Percentiles rank a stretch among this genome's conserved stretches.
Conservation (phyloP, 2,888 invertebrate species). For the Drosophila niveifrons region DNA sequence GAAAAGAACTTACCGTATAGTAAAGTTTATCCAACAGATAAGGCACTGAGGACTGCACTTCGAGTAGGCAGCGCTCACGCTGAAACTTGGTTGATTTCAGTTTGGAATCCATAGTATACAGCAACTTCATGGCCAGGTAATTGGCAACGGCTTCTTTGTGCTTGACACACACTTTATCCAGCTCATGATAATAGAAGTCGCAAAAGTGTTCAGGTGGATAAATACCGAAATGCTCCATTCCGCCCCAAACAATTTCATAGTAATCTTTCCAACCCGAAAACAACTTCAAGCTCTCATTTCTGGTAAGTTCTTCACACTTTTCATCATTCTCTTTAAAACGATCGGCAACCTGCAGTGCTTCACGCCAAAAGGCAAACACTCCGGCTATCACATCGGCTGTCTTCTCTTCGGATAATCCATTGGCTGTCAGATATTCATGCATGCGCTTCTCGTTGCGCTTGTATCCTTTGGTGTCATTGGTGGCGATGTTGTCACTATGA, state of each 20-base stretch:
- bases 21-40: conserved; percentile 74
- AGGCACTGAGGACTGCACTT: conserved; percentile 52
- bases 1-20: conserved; percentile 58
- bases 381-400: conserved; percentile 60
- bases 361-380: conserved; percentile 76
- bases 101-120: conserved; percentile 76
- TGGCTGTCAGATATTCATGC: conserved; percentile 70
- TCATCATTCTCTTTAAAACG: conserved; percentile 55
- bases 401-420: conserved; percentile 64
- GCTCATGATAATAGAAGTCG: conserved; percentile 65
- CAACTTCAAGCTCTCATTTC: rapidly evolving
- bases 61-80: conserved; percentile 67
- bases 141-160: conserved; percentile 80
- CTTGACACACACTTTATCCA: conserved; percentile 68
- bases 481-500: conserved; percentile 78
- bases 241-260: conserved; percentile 79
- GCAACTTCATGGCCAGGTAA: conserved; percentile 81
- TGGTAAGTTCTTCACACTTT: conserved; percentile 43
- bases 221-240: conserved; percentile 28
- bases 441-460: conserved; percentile 75
- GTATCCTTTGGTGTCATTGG: conserved; percentile 76
- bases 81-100: conserved; percentile 67
- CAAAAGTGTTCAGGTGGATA: conserved; percentile 57
- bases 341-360: conserved; percentile 59
- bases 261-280: conserved; percentile 70